These are phyloP conservation scores for Drosophila pallidifrons DNA, from an alignment of 1,140 invertebrate genomes.

Conservation along the genomic window DNA sequence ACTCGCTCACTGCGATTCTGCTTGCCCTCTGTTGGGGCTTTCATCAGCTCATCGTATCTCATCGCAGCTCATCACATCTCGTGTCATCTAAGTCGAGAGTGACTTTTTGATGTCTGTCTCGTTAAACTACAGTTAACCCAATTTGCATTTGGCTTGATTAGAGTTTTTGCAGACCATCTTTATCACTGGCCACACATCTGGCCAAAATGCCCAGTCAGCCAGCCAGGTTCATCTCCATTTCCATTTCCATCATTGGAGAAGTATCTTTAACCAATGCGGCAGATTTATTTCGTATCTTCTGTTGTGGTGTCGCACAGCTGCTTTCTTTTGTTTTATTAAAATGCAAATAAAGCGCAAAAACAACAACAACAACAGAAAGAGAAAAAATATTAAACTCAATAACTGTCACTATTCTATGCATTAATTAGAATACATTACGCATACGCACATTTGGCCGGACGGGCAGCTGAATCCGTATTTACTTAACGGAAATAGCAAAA, in stretches of 20 bases:
- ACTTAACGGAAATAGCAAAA: conserved; percentile 65
- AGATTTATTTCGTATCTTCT: conserved; percentile 6
- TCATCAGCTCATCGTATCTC: conserved; percentile 33
- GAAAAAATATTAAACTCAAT: conserved; percentile 69
- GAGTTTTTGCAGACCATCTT: conserved; percentile 44
- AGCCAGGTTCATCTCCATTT: no score
- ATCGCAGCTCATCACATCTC: conserved; percentile 28
- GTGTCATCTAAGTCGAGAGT: conserved; percentile 35
- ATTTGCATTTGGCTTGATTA: conserved; percentile 68
- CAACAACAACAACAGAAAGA: conserved; percentile 3
- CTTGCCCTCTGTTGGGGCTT: conserved; percentile 28
- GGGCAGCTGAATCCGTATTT: conserved; percentile 24
- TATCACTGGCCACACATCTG: conserved; percentile 39
- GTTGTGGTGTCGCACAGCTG: conserved; percentile 49
- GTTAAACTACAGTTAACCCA: conserved; percentile 72
- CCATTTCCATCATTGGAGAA: neutral
- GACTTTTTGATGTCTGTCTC: conserved; percentile 53
- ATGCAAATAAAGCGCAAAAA: conserved; percentile 52
- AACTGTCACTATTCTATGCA: conserved; percentile 65
- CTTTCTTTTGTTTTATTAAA: conserved; percentile 61
- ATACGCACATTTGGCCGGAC: conserved; percentile 39
- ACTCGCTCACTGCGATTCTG: neutral
- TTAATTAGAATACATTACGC: conserved; percentile 76
- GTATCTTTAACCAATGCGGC: conserved; percentile 35
- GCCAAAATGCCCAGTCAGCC: conserved; percentile 28